Conservation (phyloP, 2,113 vertebrate species). For the Hirundichthys speculiger region DNA sequence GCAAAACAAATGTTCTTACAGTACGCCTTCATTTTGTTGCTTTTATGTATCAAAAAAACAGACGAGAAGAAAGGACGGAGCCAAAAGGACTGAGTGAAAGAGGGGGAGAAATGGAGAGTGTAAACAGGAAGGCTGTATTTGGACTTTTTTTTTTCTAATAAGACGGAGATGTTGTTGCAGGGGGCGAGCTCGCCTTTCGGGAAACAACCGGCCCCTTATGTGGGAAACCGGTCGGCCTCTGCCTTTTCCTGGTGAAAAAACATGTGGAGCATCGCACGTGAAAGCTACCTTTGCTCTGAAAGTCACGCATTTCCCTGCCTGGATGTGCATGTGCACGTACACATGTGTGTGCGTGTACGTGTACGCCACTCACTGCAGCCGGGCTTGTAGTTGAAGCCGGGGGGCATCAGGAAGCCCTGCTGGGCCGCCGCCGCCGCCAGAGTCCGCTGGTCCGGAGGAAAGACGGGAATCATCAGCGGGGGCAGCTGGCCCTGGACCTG, state of each 20-base stretch:
- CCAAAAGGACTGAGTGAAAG: constrained; percentile 56
- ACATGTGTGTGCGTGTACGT: no score
- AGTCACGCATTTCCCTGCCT: constrained; percentile 17
- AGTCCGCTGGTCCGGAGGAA: constrained; percentile 97
- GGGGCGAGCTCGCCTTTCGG: constrained; percentile 65
- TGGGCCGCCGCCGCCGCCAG: constrained; percentile 95
- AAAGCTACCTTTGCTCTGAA: constrained; percentile 21
- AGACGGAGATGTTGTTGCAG: constrained; percentile 64
- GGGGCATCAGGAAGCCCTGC: constrained; percentile 97
- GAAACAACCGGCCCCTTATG: constrained; percentile 60
- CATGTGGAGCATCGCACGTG: constrained; percentile 30
- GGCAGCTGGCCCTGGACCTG: constrained; percentile 99
- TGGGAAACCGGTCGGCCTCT: constrained; percentile 52
- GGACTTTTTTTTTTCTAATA: constrained; percentile 72
- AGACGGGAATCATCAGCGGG: constrained; percentile 97
- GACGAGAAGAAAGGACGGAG: constrained; percentile 71
- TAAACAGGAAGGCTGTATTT: constrained; percentile 77
- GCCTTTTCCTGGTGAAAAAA: constrained; percentile 49
- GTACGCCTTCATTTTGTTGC: constrained; percentile 74
- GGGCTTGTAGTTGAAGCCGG: constrained; percentile 99
- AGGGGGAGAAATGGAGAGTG: constrained; percentile 53
- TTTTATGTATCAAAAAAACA: constrained; percentile 79
- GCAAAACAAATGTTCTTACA: constrained; percentile 60
- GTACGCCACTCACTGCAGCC: constrained; percentile 91
- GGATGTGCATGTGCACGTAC: no score